Evolutionary conservation across 2,888 invertebrate species (phyloP).

Genomic region (Geotrupes spiniger): DNA sequence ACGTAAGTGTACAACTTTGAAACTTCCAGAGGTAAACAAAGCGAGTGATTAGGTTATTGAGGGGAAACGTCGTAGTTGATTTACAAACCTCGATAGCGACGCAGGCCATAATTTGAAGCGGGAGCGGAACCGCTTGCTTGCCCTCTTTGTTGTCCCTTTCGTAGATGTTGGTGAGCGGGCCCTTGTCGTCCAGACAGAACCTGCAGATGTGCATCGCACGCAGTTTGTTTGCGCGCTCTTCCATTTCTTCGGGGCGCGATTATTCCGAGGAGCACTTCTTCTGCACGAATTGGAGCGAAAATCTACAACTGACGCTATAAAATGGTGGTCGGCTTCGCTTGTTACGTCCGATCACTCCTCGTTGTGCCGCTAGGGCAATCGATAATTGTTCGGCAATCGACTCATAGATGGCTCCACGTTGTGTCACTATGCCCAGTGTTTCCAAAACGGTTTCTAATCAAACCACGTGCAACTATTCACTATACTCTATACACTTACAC

Average conservation of each 20-base stretch:
- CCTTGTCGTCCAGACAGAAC: slow-evolving; percentile 68
- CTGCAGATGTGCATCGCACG: slow-evolving; percentile 67
- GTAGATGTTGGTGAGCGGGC: slow-evolving; percentile 65
- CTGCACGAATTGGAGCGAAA: slow-evolving; percentile 19
- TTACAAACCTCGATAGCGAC: slow-evolving; percentile 69
- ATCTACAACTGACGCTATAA: slow-evolving; percentile 36
- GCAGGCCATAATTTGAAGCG: slow-evolving; percentile 74
- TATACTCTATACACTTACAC: too few relatives aligned
- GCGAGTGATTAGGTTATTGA: background rate
- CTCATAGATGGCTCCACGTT: slow-evolving; percentile 20
- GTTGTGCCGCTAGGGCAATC: slow-evolving; percentile 29
- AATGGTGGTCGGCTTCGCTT: slow-evolving; percentile 46
- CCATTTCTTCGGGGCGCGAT: slow-evolving; percentile 53
- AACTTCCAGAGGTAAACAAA: background rate
- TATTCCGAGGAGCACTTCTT: slow-evolving; percentile 18
- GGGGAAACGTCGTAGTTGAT: slow-evolving; percentile 3
- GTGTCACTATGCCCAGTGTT: too few relatives aligned
- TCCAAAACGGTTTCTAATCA: too few relatives aligned
- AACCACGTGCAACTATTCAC: too few relatives aligned
- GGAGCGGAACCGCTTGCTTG: slow-evolving; percentile 63
- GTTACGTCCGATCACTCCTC: slow-evolving; percentile 13
- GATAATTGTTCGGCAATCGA: slow-evolving; percentile 19
- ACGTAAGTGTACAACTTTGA: background rate
- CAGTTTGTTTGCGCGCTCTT: slow-evolving; percentile 59
- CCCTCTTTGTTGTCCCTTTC: slow-evolving; percentile 55